A percentile compares a stretch with the other conserved stretches of the same genome.
phyloP scores from a whole-genome alignment of 1,140 invertebrate species.

The Zaprionus gabonicus region DNA sequence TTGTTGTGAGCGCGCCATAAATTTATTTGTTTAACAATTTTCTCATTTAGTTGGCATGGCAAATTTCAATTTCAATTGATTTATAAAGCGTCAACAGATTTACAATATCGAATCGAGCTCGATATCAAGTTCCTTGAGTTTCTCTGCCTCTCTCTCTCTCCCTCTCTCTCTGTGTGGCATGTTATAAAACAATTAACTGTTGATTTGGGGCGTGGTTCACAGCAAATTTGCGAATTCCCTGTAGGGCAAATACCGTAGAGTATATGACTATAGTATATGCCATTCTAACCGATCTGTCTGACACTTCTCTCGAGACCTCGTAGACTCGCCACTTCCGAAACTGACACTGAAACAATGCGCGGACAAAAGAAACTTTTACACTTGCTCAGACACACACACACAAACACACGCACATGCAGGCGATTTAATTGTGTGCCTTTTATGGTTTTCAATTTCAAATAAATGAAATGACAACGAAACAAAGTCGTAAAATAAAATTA shows the following conservation, averaged over 20 bases:
- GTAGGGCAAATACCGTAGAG: constrained; percentile 25
- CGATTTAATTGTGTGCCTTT: constrained; percentile 80
- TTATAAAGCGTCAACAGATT: constrained; percentile 78
- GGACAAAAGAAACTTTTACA: constrained; percentile 65
- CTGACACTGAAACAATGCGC: constrained; percentile 36
- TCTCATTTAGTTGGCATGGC: constrained; percentile 46
- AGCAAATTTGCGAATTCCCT: constrained; percentile 46
- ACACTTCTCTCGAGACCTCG: constrained; percentile 50
- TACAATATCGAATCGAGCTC: constrained; percentile 37
- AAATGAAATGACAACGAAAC: constrained; percentile 77
- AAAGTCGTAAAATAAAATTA: constrained; percentile 79
- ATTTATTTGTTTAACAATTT: constrained; percentile 66
- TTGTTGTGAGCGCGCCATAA: constrained; percentile 47
- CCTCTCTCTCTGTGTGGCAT: constrained; percentile 33
- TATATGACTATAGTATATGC: not conserved
- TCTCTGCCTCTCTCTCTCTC: constrained; percentile 1
- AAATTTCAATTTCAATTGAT: constrained; percentile 77
- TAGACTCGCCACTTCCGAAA: constrained; percentile 46
- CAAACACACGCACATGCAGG: constrained; percentile 34
- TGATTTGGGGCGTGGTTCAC: constrained; percentile 58
- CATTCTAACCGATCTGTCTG: not conserved
- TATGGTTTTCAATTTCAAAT: constrained; percentile 81
- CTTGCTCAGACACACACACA: constrained; percentile 25
- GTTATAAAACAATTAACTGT: constrained; percentile 75
- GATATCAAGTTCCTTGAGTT: constrained; percentile 11